Evolutionary conservation across 2,888 invertebrate species (phyloP).

Genomic region (Lepidochitona cinerea): DNA sequence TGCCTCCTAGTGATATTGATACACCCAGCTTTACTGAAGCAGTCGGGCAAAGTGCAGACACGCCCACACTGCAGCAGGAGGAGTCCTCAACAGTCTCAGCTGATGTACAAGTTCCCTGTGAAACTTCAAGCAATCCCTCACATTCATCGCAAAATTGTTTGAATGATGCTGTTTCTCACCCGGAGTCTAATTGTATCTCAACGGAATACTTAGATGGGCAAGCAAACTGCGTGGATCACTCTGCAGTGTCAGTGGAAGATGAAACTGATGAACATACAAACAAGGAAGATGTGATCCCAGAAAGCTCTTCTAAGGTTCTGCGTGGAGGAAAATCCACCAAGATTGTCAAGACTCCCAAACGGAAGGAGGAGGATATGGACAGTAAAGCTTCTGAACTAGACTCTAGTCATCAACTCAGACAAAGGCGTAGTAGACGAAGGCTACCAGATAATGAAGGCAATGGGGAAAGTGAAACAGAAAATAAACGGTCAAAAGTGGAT

Average conservation of each 20-base stretch:
- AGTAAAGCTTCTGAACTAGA: not conserved
- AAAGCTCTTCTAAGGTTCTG: not conserved
- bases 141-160: too few species aligned
- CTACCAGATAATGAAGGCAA: not conserved
- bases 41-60: not conserved
- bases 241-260: not conserved
- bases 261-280: not conserved
- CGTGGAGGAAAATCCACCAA: not conserved
- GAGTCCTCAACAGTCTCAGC: too few species aligned
- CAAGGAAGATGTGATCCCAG: not conserved
- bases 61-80: too few species aligned
- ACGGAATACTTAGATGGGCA: not conserved
- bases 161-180: not conserved
- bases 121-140: too few species aligned
- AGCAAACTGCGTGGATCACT: not conserved
- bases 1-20: not conserved
- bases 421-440: not conserved
- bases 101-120: too few species aligned
- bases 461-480: not conserved
- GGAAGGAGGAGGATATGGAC: not conserved
- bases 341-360: not conserved
- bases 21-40: not conserved
- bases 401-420: not conserved
- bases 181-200: not conserved
- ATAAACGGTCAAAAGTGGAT: not conserved